phyloP scores from a whole-genome alignment of 23 tunicate species.

The Halocynthia aurantium region DNA sequence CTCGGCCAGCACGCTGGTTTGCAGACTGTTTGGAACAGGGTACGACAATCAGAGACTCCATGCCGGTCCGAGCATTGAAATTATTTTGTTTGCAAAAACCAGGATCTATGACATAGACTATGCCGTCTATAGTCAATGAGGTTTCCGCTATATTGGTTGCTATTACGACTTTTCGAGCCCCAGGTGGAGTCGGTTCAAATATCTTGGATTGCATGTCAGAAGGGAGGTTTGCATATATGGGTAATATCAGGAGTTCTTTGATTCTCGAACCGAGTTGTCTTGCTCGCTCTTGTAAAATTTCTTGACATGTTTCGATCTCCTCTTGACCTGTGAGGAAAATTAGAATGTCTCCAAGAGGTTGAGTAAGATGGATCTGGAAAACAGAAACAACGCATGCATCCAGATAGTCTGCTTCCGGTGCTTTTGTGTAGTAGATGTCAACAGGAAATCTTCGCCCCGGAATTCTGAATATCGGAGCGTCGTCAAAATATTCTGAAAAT shows the following conservation, averaged over 20 bases:
- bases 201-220: constrained; percentile 95
- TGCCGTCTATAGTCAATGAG: constrained; percentile 93
- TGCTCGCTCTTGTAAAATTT: constrained; percentile 85
- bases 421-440: constrained; percentile 93
- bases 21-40: constrained; percentile 96
- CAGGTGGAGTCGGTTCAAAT: constrained; percentile 93
- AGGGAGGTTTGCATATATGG: constrained; percentile 95
- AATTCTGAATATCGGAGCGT: constrained; percentile 95
- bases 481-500: constrained; percentile 93
- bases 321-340: constrained; percentile 97
- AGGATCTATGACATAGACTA: constrained; percentile 94
- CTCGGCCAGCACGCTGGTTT: constrained; percentile 91
- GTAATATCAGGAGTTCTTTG: constrained; percentile 67
- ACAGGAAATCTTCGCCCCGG: constrained; percentile 99
- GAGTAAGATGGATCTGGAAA: constrained; percentile 95
- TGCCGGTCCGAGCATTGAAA: constrained; percentile 93
- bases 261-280: constrained; percentile 76
- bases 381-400: constrained; percentile 97
- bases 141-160: constrained; percentile 98
- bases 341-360: constrained; percentile 87
- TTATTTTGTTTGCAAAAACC: constrained; percentile 96
- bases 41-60: constrained; percentile 95
- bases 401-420: constrained; percentile 94
- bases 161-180: constrained; percentile 85
- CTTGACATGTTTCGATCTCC: constrained; percentile 89